Evolutionary conservation across 2,888 invertebrate species (phyloP).

Genomic region (Sarcophaga rosellei): DNA sequence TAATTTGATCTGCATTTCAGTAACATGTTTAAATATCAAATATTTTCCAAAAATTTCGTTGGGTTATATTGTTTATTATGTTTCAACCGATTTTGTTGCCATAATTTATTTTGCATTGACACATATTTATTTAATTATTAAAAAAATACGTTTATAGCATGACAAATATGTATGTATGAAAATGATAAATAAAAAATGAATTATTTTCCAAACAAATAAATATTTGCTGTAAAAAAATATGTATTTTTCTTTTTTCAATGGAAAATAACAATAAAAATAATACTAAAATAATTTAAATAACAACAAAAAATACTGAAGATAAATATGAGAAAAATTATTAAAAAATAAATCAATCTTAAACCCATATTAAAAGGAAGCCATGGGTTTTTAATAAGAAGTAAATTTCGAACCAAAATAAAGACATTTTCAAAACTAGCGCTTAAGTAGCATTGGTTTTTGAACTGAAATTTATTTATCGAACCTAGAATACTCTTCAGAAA

Average conservation of each 20-base stretch:
- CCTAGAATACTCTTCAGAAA: no score
- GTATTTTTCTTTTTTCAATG: background rate
- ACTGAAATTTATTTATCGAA: no score
- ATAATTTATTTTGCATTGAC: conserved; percentile 36
- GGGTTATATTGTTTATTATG: background rate
- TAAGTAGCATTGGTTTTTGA: no score
- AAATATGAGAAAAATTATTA: background rate
- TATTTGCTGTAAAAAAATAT: background rate
- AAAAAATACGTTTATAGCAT: conserved; percentile 10
- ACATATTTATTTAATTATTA: conserved; percentile 48
- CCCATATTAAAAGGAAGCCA: no score
- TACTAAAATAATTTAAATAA: no score
- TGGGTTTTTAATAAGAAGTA: no score
- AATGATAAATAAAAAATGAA: conserved; percentile 32
- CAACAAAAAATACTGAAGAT: background rate
- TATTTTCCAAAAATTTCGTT: background rate
- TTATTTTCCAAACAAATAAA: conserved; percentile 29
- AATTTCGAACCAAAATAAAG: no score
- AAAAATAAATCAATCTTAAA: background rate
- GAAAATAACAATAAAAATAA: background rate
- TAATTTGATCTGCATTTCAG: no score
- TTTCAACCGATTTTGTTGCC: background rate
- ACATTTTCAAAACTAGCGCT: accelerated
- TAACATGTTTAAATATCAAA: background rate
- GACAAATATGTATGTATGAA: conserved; percentile 37